Evolutionary conservation across 2,797 vertebrate species (phyloP).

Genomic region (Cyprinella venusta): DNA sequence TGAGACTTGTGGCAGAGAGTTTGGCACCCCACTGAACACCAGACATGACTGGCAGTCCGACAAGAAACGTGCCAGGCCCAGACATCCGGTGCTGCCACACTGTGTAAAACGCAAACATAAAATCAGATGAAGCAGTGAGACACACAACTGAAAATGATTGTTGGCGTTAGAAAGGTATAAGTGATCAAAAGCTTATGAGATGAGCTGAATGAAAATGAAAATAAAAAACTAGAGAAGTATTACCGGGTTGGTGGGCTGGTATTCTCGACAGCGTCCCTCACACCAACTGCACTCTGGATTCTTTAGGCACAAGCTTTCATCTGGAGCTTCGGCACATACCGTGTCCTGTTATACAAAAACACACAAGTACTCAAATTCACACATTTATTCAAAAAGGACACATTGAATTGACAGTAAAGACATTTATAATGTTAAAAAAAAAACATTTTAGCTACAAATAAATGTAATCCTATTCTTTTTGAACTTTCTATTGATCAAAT

Average conservation of each 20-base stretch:
- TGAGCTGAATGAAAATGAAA: background rate
- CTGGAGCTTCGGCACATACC: slow-evolving; percentile 88
- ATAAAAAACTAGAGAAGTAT: slow-evolving; percentile 34
- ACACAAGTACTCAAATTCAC: slow-evolving; percentile 29
- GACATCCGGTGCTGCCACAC: slow-evolving; percentile 89
- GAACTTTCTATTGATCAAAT: background rate
- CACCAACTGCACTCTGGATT: slow-evolving; percentile 95
- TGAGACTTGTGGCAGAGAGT: slow-evolving; percentile 80
- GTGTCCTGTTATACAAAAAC: slow-evolving; percentile 73
- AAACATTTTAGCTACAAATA: background rate
- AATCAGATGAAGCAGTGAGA: slow-evolving; percentile 17
- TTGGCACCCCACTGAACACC: slow-evolving; percentile 83
- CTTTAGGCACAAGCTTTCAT: slow-evolving; percentile 86
- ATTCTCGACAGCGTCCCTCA: slow-evolving; percentile 87
- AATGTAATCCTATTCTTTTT: background rate
- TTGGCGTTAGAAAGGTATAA: background rate
- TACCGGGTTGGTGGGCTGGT: slow-evolving; percentile 85
- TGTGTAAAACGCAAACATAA: slow-evolving; percentile 63
- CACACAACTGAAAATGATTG: background rate
- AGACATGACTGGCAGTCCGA: slow-evolving; percentile 92
- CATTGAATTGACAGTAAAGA: background rate
- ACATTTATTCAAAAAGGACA: background rate
- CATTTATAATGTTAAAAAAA: background rate
- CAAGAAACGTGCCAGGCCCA: slow-evolving; percentile 88
- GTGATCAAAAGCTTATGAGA: background rate